These are phyloP conservation scores for Eledona agricola DNA, from an alignment of 2,888 invertebrate genomes.

Conservation along the genomic window DNA sequence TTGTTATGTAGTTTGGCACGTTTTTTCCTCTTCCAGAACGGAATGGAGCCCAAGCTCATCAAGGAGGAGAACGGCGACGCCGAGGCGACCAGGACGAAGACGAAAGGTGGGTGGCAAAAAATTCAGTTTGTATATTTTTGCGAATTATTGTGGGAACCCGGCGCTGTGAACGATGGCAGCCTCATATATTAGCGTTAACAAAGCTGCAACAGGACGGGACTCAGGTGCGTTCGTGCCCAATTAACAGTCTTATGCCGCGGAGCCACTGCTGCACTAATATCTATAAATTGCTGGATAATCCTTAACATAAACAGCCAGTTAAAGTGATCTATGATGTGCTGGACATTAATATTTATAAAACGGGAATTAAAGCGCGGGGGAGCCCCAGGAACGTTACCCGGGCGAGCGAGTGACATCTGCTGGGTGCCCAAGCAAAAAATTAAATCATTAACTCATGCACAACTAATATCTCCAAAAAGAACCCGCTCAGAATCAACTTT, in stretches of 20 bases:
- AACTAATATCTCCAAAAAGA: too few relatives aligned
- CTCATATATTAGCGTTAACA: constrained; percentile 39
- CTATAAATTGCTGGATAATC: constrained; percentile 62
- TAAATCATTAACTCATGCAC: too few relatives aligned
- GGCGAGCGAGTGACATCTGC: too few relatives aligned
- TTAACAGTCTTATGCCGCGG: constrained; percentile 55
- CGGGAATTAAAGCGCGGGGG: constrained; percentile 9
- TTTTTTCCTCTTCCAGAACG: constrained; percentile 64
- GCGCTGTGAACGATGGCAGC: constrained; percentile 34
- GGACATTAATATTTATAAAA: constrained; percentile 46
- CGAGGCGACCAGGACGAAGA: constrained; percentile 53
- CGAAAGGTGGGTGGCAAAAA: constrained; percentile 53
- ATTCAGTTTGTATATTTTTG: not conserved
- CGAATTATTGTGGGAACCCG: constrained; percentile 4
- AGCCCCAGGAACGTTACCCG: too few relatives aligned
- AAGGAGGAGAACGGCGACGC: constrained; percentile 67
- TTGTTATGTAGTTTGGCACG: constrained; percentile 22
- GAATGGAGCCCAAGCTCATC: constrained; percentile 69
- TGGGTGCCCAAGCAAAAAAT: too few relatives aligned
- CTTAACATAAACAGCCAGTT: constrained; percentile 60
- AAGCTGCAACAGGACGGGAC: constrained; percentile 49
- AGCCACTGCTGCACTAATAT: constrained; percentile 54
- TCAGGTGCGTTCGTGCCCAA: constrained; percentile 56
- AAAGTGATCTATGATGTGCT: constrained; percentile 57
- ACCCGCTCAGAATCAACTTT: too few relatives aligned